A percentile compares a stretch with the other conserved stretches of the same genome.
These are phyloP conservation scores for Thera britannica DNA, from an alignment of 2,888 invertebrate species.

Conservation along the genomic window DNA sequence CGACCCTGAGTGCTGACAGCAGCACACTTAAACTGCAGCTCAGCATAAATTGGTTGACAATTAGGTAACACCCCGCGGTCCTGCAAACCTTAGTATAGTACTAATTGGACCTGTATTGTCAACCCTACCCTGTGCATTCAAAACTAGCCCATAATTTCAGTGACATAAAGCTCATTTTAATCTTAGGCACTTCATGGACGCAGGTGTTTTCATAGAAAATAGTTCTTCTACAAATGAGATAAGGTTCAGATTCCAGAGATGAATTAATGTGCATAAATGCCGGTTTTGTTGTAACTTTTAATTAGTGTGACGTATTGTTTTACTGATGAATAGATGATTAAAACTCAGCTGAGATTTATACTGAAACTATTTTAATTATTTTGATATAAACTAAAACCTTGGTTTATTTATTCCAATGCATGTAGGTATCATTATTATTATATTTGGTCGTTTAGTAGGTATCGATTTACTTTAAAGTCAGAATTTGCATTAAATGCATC, in stretches of 20 bases:
- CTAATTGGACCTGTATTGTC: constrained; percentile 52
- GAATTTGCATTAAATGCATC: too few species aligned
- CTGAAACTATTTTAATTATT: too few species aligned
- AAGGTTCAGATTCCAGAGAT: constrained; percentile 8
- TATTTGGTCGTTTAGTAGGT: too few species aligned
- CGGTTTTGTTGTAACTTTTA: constrained; percentile 54
- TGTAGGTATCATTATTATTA: too few species aligned
- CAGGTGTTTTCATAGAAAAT: constrained; percentile 5
- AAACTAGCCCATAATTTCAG: constrained; percentile 16
- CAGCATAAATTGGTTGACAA: constrained; percentile 28
- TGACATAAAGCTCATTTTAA: constrained; percentile 16
- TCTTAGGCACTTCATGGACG: neutral
- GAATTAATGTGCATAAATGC: constrained; percentile 2
- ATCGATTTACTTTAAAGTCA: too few species aligned
- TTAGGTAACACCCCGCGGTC: constrained; percentile 38
- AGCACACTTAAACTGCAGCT: constrained; percentile 8
- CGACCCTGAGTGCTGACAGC: constrained; percentile 11
- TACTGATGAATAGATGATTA: constrained; percentile 44
- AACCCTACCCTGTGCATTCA: neutral
- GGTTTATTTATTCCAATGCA: too few species aligned
- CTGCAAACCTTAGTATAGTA: constrained; percentile 33
- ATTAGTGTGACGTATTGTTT: constrained; percentile 54
- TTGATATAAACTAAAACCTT: too few species aligned
- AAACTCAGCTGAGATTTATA: constrained; percentile 14
- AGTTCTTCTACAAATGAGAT: neutral